Evolutionary conservation across 2,888 invertebrate genomes (phyloP), one percentile per base, ranked within the genome.

Genomic region (Melieria crassipennis): DNA sequence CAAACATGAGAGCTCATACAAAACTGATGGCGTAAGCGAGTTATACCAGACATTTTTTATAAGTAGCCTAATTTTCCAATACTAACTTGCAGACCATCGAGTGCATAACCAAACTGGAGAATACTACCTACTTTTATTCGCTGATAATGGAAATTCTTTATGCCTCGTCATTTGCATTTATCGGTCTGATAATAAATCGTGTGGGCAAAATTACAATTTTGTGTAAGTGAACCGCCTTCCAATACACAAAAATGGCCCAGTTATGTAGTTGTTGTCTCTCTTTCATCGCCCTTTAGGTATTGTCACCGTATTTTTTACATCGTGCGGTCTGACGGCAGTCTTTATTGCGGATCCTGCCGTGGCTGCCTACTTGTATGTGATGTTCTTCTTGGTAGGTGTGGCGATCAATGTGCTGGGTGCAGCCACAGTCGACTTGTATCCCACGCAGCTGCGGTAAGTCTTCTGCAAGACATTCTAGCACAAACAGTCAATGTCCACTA

Each of bases 391-490:
- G 5, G 73, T 74, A 9, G 83, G 83, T 30, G 73, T 82, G 4
- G 79, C 76, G 7, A 80, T 83, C 42, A 82, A 80, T 69, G 80
- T 85, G 30, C 75, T 85, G 4, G 82, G 81, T 70, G 81, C 83
- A 10, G 80, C 82, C 4, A 82, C 83, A 11, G 82, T 85, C 4
- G 85, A 85, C 69, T 72, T 85, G 10, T 85, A 80, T 77, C 85
- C 85, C 58, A 85, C 85, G 57, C 79, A 83, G 70, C 76, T 85
- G 58, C 81, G 85, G 85, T 85, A 75, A 65, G 64, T 47, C 4
- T 6, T 5, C 7, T 50, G 7, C 10, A n/a, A 6, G 9, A 11
- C 30, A 3, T 30, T 30, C 10, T 56, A 4, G 9, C n/a, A 56
- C 7, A 30, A 30, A 30, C 30, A 30, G 30, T n/a, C n/a, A n/a